phyloP scores from a whole-genome alignment of 2,797 vertebrate species.

The Tamandua tetradactyla region DNA sequence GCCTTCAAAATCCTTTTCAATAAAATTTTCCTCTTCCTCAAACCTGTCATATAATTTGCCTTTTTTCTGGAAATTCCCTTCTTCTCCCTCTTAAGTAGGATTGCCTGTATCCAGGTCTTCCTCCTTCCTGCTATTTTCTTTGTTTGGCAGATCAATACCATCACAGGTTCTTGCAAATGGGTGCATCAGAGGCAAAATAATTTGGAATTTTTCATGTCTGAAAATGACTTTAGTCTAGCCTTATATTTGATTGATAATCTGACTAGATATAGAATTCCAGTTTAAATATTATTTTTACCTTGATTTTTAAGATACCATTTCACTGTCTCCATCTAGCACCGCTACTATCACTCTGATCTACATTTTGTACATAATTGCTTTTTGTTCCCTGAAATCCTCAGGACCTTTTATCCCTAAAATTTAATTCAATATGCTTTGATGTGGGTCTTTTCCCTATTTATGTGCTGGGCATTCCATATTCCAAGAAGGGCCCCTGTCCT shows the following conservation, averaged over 20 bases:
- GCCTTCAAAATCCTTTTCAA: neutral
- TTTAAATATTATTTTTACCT: neutral
- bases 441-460: neutral
- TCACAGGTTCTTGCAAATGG: neutral
- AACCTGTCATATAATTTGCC: neutral
- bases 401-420: neutral
- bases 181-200: neutral
- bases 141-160: neutral
- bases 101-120: neutral
- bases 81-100: neutral
- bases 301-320: neutral
- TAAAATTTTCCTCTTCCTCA: neutral
- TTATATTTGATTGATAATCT: neutral
- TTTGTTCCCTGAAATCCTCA: neutral
- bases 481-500: too few relatives aligned
- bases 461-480: neutral
- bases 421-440: neutral
- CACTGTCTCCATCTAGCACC: neutral
- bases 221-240: neutral
- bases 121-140: neutral
- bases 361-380: neutral
- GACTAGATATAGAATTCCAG: neutral
- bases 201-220: neutral
- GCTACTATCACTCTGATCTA: neutral
- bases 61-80: neutral